Base-by-base conservation (phyloP, 2,113 vertebrate species). In the Ciconia maguari region DNA sequence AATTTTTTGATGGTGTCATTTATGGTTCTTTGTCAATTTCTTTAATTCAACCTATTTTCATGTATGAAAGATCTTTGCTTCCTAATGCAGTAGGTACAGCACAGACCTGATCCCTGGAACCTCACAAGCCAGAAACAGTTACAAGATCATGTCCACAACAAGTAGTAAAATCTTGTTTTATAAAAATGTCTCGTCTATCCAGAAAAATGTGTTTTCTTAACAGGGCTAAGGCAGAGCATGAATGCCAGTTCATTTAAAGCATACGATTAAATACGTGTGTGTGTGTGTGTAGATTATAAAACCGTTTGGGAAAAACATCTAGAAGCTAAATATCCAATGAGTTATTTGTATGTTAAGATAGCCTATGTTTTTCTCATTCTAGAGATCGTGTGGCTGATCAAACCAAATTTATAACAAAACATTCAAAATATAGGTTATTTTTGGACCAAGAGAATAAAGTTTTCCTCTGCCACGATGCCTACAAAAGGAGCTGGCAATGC, bases 351-450 rank as follows among this genome's bases (percentile, higher is more conserved):
- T 84, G 44, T 72, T 44, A 65, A 79, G 61, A 49, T 26, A 93
- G 41, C 22, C 30, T 79, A 18, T 91, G 69, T 76, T 94, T 95
- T 87, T 96, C 78, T 90, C 78, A 66, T 91, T 71, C 42, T 49
- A 77, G 82, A 77, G 87, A 91, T 36, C 4, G 6, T 44, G 52
- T 79, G 70, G 79, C 70, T 55, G 57, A 85, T 94, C 57, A 55
- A 90, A 86, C 36, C n/a, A 80, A 57, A 85, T 82, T 87, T 91
- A 60, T 85, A 94, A 95, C 13, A 91, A 87, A 94, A 29, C 13
- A 83, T 82, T 82, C 26, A 92, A 90, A 92, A 93, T 68, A 48
- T 10, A 68, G 25, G 9, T 65, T 94, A 30, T 82, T 96, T 94
- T 95, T 82, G 54, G 57, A 78, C 29, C 20, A 75, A 70, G 22